Evolutionary conservation across 2,888 invertebrate species (phyloP).

Genomic region (Stomorhina lunata): DNA sequence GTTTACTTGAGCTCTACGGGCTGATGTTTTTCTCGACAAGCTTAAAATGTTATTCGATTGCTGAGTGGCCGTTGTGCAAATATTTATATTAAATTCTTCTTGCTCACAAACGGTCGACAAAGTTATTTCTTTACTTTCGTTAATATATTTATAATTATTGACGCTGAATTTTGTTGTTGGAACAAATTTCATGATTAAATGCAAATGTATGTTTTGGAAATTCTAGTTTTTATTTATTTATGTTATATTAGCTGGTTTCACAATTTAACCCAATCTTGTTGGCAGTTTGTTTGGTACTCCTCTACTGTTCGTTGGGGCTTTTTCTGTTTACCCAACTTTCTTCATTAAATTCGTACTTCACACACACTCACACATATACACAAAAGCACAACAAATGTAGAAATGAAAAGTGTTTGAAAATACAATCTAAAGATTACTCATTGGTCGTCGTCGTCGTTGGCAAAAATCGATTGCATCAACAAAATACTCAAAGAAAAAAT

Average conservation of each 20-base stretch:
- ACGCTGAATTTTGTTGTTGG: slow-evolving; percentile 74
- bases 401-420: slow-evolving; percentile 27
- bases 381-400: too few species aligned
- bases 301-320: slow-evolving; percentile 43
- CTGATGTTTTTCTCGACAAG: slow-evolving; percentile 63
- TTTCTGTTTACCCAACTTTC: slow-evolving; percentile 20
- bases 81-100: slow-evolving; percentile 70
- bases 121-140: slow-evolving; percentile 56
- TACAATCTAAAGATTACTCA: slow-evolving; percentile 50
- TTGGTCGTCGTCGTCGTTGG: slow-evolving; percentile 36
- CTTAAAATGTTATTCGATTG: slow-evolving; percentile 68
- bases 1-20: slow-evolving; percentile 61
- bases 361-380: too few species aligned
- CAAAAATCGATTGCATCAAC: slow-evolving; percentile 61
- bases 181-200: slow-evolving; percentile 80
- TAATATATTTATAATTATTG: slow-evolving; percentile 58
- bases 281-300: slow-evolving; percentile 18
- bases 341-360: slow-evolving; percentile 11
- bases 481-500: slow-evolving; percentile 46
- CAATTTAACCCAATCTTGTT: slow-evolving; percentile 41
- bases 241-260: too few species aligned
- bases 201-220: slow-evolving; percentile 66
- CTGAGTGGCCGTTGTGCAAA: slow-evolving; percentile 66
- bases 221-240: slow-evolving; percentile 30
- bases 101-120: slow-evolving; percentile 53